Evolutionary conservation across 2,113 vertebrate species (phyloP), one percentile per base, ranked within the genome.

Genomic region (Apistogramma diplotaenia): DNA sequence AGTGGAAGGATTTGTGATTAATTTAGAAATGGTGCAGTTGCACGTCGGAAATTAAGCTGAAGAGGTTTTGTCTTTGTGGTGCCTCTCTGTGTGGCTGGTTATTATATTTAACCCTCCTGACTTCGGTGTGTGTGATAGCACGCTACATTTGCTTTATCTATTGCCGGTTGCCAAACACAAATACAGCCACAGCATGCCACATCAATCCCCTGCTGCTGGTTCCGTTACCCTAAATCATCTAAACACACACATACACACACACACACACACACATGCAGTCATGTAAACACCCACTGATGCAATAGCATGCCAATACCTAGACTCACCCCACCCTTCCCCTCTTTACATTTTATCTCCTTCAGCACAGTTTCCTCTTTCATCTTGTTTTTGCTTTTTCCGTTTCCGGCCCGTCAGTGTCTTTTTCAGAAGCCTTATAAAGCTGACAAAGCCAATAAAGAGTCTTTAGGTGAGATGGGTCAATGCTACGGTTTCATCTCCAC

Each of bases 121-220:
- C 77, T 88, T 73, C 75, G 40, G 81, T 8, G 74, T 86, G 83
- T 76, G 78, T 78, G 82, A 84, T 60, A 35, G 56, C 85, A 87
- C 74, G 79, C 91, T 81, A 83, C 91, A 87, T 93, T 86, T 88
- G 81, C 84, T 88, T 82, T 73, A 82, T 91, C 85, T 87, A 60
- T 72, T 56, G 76, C 58, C 13, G 70, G 67, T 75, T 81, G 53
- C 59, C 82, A 71, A 85, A 85, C 55, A 87, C 86, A 90, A 85
- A 89, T 75, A 61, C 65, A 79, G 46, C 76, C 74, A 37, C 81
- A 74, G 82, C 70, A 65, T 37, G 60, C 55, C 0, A 29, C 87
- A 87, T 87, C 89, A 74, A 76, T 87, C 87, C 84, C 85, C 92
- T 49, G 82, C 87, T 89, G 79, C 43, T 78, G 71, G 49, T 62